A percentile compares a stretch with the other conserved stretches of the same genome.
Conservation (phyloP, 1,140 invertebrate genomes). For the Drosophila saltans region DNA sequence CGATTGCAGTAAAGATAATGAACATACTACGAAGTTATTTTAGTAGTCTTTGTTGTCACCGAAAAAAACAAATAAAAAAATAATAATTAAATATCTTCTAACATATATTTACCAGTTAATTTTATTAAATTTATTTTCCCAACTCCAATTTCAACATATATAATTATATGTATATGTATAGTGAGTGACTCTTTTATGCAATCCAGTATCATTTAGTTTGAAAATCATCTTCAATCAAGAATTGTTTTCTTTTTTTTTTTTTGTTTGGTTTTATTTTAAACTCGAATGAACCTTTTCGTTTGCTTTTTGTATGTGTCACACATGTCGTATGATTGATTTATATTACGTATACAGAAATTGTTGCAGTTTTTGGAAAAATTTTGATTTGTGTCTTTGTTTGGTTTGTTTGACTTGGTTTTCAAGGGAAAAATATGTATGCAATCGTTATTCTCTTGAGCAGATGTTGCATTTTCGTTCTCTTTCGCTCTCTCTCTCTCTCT, state of each 20-base stretch:
- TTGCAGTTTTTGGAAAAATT: conserved; percentile 34
- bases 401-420: not conserved
- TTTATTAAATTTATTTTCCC: no score
- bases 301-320: conserved; percentile 50
- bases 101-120: no score
- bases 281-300: conserved; percentile 8
- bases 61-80: no score
- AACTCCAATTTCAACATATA: no score
- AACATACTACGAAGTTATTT: no score
- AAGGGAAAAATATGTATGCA: conserved; percentile 12
- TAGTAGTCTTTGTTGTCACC: no score
- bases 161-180: no score
- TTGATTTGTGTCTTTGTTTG: conserved; percentile 34
- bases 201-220: no score
- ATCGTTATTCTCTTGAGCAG: conserved; percentile 18
- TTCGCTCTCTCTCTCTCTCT: not conserved
- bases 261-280: not conserved
- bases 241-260: not conserved
- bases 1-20: no score
- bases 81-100: no score
- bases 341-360: conserved; percentile 44
- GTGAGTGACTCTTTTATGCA: no score
- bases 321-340: conserved; percentile 74
- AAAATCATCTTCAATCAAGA: not conserved
- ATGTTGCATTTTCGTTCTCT: conserved; percentile 29